Conservation (phyloP, 2,888 invertebrate genomes). For the Pecten maximus region DNA sequence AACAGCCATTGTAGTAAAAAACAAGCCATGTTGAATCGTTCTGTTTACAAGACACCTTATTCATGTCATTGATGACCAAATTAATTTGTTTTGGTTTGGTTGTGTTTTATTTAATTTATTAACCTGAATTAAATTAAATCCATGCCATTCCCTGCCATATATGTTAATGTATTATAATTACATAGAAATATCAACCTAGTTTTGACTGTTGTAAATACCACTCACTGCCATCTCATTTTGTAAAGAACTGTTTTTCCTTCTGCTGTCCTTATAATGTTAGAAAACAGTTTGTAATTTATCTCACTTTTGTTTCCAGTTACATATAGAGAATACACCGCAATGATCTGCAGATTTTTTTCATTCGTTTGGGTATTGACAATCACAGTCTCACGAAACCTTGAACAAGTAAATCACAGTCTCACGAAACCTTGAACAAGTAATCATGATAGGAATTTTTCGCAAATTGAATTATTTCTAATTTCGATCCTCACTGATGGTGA, state of each 20-base stretch:
- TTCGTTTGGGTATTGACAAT: neutral
- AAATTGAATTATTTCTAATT: neutral
- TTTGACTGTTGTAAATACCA: too few species aligned
- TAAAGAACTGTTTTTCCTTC: neutral
- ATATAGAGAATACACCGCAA: neutral
- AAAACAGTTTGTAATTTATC: neutral
- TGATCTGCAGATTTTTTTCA: neutral
- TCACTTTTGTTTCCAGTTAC: neutral
- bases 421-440: neutral
- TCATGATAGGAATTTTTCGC: neutral
- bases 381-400: neutral
- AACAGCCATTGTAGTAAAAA: neutral
- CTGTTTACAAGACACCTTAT: neutral
- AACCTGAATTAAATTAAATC: too few species aligned
- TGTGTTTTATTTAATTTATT: neutral
- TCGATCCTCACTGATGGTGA: neutral
- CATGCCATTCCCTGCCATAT: too few species aligned
- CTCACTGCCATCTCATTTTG: too few species aligned
- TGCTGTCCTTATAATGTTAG: neutral
- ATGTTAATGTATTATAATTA: too few species aligned
- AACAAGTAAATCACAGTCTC: neutral
- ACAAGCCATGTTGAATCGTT: neutral
- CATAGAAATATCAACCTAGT: too few species aligned
- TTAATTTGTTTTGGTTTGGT: too few species aligned
- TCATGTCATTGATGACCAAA: too few species aligned